Evolutionary conservation across 2,888 invertebrate species (phyloP), one percentile per base, ranked within the genome.

Genomic region (Xiphydria camelus): DNA sequence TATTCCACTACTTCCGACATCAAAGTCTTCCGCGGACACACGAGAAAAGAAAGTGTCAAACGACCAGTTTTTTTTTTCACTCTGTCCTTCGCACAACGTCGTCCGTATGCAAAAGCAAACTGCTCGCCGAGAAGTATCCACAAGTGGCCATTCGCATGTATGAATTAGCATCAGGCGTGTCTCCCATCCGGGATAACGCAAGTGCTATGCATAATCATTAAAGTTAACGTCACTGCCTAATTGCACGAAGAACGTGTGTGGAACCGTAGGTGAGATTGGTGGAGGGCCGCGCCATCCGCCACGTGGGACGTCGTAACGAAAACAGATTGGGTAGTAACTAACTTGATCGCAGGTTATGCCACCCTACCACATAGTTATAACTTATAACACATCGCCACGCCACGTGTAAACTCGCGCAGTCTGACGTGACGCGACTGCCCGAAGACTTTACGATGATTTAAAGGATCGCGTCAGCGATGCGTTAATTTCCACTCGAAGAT

Each of bases 1-100:
- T 60, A 60, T 55, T 58, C 45, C 39, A 25, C 45, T 47, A 32
- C 49, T 50, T 49, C 52, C 34, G 33, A 47, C 55, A 45, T 19
- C 15, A 5, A 36, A 41, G 54, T 14, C 15, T 55, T 42, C 55
- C 55, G n/a, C n/a, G n/a, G 14, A 21, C 18, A 15, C 9, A 21
- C 37, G 22, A 26, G 22, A 23, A 12, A 29, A 19, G 26, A 31
- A 29, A 15, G 20, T 20, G 33, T 12, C 9, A 7, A n/a, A 7
- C 7, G 23, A 23, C 7, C 23, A 23, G 23, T n/a, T 23, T 7
- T 23, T n/a, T 23, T 23, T 23, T 7, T 7, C 23, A 23, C n/a
- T 23, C 7, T n/a, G 23, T n/a, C 7, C 23, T 7, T 14, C 23
- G 40, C 21, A 18, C 15, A 20, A n/a, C 9, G 17, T 37, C 20